phyloP scores from a whole-genome alignment of 2,888 invertebrate genomes.

The Branchinecta sandiegonensis region DNA sequence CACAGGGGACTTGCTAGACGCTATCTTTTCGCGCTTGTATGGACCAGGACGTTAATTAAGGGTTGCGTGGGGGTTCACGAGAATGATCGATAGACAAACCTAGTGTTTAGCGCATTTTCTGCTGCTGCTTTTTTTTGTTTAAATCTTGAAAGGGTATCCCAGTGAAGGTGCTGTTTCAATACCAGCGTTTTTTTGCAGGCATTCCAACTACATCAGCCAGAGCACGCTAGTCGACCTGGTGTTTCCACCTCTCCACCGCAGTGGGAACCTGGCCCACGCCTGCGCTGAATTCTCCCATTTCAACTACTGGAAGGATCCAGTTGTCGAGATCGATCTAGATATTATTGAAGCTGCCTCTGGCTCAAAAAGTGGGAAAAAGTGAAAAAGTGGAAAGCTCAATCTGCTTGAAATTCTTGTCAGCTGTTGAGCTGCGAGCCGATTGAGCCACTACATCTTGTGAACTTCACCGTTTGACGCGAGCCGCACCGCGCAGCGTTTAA shows the following conservation, averaged over 20 bases:
- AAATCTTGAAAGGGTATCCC: neutral
- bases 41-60: neutral
- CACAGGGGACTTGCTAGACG: too few species aligned
- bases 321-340: slow-evolving; percentile 41
- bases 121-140: neutral
- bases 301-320: slow-evolving; percentile 82
- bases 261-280: slow-evolving; percentile 41
- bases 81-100: neutral
- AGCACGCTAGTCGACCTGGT: slow-evolving; percentile 87
- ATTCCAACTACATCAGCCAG: slow-evolving; percentile 66
- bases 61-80: neutral
- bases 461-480: too few species aligned
- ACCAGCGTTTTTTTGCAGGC: slow-evolving; percentile 43
- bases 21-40: too few species aligned
- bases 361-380: neutral
- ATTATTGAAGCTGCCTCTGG: neutral
- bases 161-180: neutral
- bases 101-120: neutral
- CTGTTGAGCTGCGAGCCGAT: too few species aligned
- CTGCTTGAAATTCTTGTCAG: too few species aligned
- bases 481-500: too few species aligned
- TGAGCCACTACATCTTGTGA: too few species aligned
- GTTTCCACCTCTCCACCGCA: slow-evolving; percentile 49
- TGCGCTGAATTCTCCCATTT: slow-evolving; percentile 63
- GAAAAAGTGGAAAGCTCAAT: neutral